Evolutionary conservation across 2,797 vertebrate species (phyloP).

Genomic region (Eupleurogrammus muticus): DNA sequence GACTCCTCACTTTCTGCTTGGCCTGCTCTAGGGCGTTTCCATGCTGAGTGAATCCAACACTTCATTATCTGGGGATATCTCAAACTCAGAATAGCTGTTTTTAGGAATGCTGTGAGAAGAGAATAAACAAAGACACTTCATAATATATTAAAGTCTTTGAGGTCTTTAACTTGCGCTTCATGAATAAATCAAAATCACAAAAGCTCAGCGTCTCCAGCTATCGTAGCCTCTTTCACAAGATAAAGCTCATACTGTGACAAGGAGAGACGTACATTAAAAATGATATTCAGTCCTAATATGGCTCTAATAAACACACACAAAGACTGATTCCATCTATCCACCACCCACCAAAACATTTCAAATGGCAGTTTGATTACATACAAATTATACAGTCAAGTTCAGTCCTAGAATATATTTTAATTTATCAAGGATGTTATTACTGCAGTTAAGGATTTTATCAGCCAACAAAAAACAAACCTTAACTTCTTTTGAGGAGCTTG

Average conservation of each 20-base stretch:
- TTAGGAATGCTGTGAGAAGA: conserved; percentile 68
- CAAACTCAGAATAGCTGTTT: conserved; percentile 67
- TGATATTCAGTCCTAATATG: conserved; percentile 41
- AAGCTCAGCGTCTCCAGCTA: conserved; percentile 71
- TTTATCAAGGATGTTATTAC: conserved; percentile 42
- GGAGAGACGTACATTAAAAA: conserved; percentile 53
- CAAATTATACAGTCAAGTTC: conserved; percentile 19
- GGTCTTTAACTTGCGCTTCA: conserved; percentile 74
- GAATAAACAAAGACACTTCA: conserved; percentile 75
- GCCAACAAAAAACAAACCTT: conserved; percentile 3
- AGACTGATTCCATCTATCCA: conserved; percentile 38
- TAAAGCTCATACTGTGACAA: conserved; percentile 68
- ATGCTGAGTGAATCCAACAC: conserved; percentile 65
- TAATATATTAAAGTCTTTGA: conserved; percentile 81
- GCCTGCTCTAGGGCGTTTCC: conserved; percentile 63
- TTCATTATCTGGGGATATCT: conserved; percentile 77
- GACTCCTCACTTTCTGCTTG: conserved; percentile 62
- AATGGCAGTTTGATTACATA: conserved; percentile 38
- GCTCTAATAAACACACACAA: conserved; percentile 30
- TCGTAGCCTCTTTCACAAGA: conserved; percentile 68
- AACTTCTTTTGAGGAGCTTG: conserved; percentile 3
- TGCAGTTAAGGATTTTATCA: conserved; percentile 17
- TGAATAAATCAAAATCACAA: conserved; percentile 78
- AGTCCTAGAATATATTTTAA: conserved; percentile 31
- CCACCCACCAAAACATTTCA: conserved; percentile 30